phyloP scores from a whole-genome alignment of 2,113 vertebrate species.

The Pelmatolapia mariae region DNA sequence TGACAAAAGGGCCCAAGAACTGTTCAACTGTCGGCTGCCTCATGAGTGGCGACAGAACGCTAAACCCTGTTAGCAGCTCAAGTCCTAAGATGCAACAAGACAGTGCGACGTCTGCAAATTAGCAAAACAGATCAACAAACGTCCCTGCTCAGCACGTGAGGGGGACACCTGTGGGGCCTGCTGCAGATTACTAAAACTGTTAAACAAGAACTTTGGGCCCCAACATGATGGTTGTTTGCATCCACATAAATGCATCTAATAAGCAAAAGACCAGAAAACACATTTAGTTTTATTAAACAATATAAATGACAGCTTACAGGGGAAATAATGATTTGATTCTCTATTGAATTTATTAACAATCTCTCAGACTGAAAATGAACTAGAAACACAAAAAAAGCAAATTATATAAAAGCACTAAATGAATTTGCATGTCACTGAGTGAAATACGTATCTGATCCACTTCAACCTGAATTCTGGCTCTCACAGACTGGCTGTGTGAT shows the following conservation, averaged over 20 bases:
- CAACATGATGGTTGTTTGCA: not conserved
- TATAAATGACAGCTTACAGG: not conserved
- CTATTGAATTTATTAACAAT: not conserved
- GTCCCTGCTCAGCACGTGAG: not conserved
- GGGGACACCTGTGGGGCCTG: not conserved
- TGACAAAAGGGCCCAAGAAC: conserved; percentile 49
- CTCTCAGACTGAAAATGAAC: not conserved
- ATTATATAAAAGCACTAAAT: not conserved
- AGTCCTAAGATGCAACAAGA: not conserved
- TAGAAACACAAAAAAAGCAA: not conserved
- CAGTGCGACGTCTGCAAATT: conserved; percentile 7
- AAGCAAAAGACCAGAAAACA: not conserved
- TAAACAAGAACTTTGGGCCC: not conserved
- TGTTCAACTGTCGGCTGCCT: conserved; percentile 16
- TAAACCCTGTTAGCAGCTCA: conserved; percentile 2
- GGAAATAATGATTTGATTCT: not conserved
- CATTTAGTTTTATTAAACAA: not conserved
- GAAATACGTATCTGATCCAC: not conserved
- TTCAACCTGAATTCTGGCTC: not conserved
- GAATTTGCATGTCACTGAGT: not conserved
- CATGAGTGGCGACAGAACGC: conserved; percentile 14
- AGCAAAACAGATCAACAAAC: conserved; percentile 14
- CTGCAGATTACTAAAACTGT: not conserved
- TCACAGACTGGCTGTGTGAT: not conserved
- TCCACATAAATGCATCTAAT: not conserved